Base-by-base conservation (phyloP, 2,888 invertebrate species). In the Apocheima hispidaria region DNA sequence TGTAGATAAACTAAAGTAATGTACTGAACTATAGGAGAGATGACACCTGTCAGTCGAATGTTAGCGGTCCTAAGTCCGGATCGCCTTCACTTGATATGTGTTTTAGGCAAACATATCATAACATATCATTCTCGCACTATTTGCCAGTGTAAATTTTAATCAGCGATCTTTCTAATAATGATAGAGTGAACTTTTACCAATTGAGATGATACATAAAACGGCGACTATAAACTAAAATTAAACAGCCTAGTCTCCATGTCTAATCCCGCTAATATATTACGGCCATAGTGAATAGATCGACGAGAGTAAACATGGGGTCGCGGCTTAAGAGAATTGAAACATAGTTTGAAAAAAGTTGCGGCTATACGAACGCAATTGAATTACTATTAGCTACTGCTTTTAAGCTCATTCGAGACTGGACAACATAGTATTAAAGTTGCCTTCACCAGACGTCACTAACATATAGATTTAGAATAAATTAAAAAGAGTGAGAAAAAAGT, bases 151-250 rank as follows among this genome's bases (percentile, higher is more conserved):
- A 10, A 2, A 10, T 30, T 30, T 30, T 2, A 10, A 2, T 30
- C 9, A n/a, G n/a, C n/a, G 12, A 14, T 5, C 36, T 36, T 36
- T 36, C 1, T 16, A 36, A 4, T 16, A 16, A 16, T 36, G 16
- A 6, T 4, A 16, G 38, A 38, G 6, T 16, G 3, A 38, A 12
- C 2, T 12, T 10, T 38, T 1, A 20, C 1, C 20, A 1, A 41
- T 23, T 74, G 72, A 79, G 75, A 81, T 77, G 66, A 75, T 75
- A 73, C 63, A 61, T 60, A 62, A 74, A 68, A 54, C 60, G 50
- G 33, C 33, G 52, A 51, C 54, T 38, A 49, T 26, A 50, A 50
- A 46, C 35, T 20, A 63, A 63, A 57, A 53, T 53, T 38, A 50
- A 46, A 33, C 26, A 53, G 36, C 44, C 12, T 9, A 26, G 33